phyloP scores from a whole-genome alignment of 2,113 vertebrate genomes.

The Neomonachus schauinslandi region DNA sequence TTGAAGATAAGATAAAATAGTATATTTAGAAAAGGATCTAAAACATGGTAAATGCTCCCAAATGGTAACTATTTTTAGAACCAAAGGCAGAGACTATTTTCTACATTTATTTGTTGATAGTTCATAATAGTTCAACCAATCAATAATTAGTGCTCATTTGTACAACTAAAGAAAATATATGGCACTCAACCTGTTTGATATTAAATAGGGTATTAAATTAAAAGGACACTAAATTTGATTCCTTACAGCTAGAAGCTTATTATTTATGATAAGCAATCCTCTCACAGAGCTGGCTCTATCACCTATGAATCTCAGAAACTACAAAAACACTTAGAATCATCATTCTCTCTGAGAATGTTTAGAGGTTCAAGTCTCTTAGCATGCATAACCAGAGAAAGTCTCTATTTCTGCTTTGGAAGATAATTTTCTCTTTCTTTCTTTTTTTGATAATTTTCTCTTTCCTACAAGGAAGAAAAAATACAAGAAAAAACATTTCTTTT shows the following conservation, averaged over 20 bases:
- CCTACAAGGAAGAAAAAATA: constrained; percentile 1
- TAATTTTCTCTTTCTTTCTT: background rate
- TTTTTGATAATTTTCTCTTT: constrained; percentile 34
- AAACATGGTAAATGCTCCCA: background rate
- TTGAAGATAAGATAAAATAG: background rate
- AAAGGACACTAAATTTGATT: constrained; percentile 32
- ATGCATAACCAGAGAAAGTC: background rate
- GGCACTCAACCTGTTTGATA: background rate
- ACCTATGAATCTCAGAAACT: background rate
- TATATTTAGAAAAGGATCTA: background rate
- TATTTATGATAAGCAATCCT: background rate
- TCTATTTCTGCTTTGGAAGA: constrained; percentile 33
- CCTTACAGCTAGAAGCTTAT: background rate
- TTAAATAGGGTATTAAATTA: background rate
- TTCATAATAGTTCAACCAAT: background rate
- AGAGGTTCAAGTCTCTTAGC: background rate
- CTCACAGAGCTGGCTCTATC: background rate
- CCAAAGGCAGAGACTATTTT: background rate
- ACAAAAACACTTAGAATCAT: background rate
- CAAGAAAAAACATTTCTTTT: background rate
- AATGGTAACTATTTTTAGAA: background rate
- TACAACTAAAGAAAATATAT: background rate
- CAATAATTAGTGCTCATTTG: background rate
- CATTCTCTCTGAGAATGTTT: background rate
- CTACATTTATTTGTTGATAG: background rate